Base-by-base conservation (phyloP, 2,797 vertebrate species). In the Fringilla coelebs region DNA sequence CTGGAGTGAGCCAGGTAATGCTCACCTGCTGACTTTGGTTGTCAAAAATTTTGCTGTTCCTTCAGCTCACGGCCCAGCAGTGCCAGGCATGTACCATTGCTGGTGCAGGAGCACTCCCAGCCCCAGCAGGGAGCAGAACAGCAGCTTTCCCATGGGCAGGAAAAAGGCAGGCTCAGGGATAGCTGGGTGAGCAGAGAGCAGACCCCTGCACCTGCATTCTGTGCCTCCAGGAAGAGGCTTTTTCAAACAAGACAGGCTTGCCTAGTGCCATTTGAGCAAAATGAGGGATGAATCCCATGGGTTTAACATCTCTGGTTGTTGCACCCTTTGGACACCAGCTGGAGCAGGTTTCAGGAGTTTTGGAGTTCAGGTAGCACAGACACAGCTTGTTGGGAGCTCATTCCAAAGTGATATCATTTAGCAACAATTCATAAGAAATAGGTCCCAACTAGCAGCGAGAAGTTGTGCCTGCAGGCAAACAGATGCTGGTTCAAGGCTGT, bases 391-490 rank as follows among this genome's bases (percentile, higher is more conserved):
- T 7, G 7, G 46, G 81, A 93, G 34, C 57, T 90, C 88, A 79
- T 93, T 93, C 74, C 81, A 77, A 68, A 82, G 78, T 96, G 95
- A 97, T 81, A 92, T 96, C 86, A 95, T 95, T 89, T 92, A 92
- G 31, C 78, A 96, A 68, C 61, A 74, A 97, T 96, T 93, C 81
- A 28, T 65, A 58, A 92, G 95, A 97, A 90, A 96, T 94, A 77
- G 78, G 94, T 94, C 95, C 90, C 48, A 84, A 95, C 94, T 95
- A 93, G 95, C 81, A 93, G 68, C 0, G 1, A 90, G 87, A 78
- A 92, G 81, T 87, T 92, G 86, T 85, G 94, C 95, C 96, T 92
- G 48, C 67, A 94, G 96, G 96, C 95, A 96, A 93, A 95, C 94
- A 96, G 95, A 96, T 95, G 95, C 71, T 80, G 90, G 46, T 87